Evolutionary conservation across 2,113 vertebrate genomes (phyloP).

Genomic region (Sigmodon hispidus): DNA sequence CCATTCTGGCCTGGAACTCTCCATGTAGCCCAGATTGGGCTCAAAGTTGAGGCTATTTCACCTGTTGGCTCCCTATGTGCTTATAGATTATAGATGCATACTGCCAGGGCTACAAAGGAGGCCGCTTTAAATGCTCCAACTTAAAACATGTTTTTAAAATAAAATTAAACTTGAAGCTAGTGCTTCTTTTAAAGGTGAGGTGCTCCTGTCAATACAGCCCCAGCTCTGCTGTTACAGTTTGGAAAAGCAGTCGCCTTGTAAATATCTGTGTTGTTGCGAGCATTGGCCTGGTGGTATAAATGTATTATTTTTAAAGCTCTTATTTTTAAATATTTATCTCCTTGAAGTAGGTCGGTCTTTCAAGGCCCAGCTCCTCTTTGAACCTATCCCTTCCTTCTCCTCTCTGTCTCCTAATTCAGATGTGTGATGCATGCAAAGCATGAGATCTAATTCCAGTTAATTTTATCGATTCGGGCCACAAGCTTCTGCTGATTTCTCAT

Average conservation of each 20-base stretch:
- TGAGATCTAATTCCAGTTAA: conserved; percentile 81
- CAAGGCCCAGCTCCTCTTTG: conserved; percentile 82
- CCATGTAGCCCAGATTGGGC: not conserved
- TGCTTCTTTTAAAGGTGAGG: not conserved
- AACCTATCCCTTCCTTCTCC: conserved; percentile 75
- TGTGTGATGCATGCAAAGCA: conserved; percentile 73
- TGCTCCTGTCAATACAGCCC: not conserved
- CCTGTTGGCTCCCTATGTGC: not conserved
- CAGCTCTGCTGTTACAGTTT: no score
- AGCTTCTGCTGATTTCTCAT: conserved; percentile 71
- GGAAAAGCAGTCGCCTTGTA: not conserved
- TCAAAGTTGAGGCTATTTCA: not conserved
- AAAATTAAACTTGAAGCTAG: not conserved
- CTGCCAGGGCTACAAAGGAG: not conserved
- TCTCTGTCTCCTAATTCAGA: conserved; percentile 71
- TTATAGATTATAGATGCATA: not conserved
- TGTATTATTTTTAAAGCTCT: conserved; percentile 72
- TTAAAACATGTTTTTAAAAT: not conserved
- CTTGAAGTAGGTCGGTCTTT: conserved; percentile 85
- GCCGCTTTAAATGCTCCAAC: not conserved
- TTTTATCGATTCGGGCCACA: conserved; percentile 78
- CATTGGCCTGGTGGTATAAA: not conserved
- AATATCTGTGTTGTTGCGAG: not conserved
- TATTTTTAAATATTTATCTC: conserved; percentile 77
- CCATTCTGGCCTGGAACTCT: not conserved